These are phyloP conservation scores for Microtus richardsoni DNA, from an alignment of 2,113 vertebrate species.

Conservation along the genomic window DNA sequence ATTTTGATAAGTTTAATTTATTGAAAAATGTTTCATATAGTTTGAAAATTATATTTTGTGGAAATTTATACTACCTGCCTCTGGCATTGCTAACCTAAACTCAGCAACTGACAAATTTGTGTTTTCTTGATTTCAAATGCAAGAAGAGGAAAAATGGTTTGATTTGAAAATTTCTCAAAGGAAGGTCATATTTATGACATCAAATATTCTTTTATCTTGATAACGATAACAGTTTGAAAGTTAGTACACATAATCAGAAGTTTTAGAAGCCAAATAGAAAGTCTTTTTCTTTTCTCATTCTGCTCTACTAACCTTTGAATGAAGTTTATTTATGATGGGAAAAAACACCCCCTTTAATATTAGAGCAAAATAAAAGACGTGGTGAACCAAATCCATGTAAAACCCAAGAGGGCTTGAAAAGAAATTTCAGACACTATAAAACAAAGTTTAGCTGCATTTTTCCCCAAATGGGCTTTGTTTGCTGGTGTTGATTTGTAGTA, in stretches of 20 bases:
- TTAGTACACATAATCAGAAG: not conserved
- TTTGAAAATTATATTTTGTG: not conserved
- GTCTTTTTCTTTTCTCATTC: not conserved
- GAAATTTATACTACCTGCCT: not conserved
- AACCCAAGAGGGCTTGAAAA: too few relatives aligned
- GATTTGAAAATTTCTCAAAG: not conserved
- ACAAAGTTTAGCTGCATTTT: too few relatives aligned
- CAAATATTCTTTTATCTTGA: not conserved
- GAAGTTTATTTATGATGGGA: not conserved
- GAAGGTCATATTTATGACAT: not conserved
- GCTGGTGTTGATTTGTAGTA: too few relatives aligned
- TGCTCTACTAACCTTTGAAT: not conserved
- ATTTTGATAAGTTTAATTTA: not conserved
- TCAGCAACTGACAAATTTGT: accelerated
- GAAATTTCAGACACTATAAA: too few relatives aligned
- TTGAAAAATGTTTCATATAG: not conserved
- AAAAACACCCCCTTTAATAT: not conserved
- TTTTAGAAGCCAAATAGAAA: not conserved
- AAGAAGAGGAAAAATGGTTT: not conserved
- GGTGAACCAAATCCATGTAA: too few relatives aligned
- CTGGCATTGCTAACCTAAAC: not conserved
- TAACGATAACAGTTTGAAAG: not conserved
- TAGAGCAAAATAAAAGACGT: not conserved
- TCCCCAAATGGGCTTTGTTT: too few relatives aligned
- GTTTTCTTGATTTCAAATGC: not conserved